Percentiles rank a stretch among this genome's conserved stretches.
phyloP scores from a whole-genome alignment of 53 echinoderm and acorn worm genomes.

The Actinopyga echinites region DNA sequence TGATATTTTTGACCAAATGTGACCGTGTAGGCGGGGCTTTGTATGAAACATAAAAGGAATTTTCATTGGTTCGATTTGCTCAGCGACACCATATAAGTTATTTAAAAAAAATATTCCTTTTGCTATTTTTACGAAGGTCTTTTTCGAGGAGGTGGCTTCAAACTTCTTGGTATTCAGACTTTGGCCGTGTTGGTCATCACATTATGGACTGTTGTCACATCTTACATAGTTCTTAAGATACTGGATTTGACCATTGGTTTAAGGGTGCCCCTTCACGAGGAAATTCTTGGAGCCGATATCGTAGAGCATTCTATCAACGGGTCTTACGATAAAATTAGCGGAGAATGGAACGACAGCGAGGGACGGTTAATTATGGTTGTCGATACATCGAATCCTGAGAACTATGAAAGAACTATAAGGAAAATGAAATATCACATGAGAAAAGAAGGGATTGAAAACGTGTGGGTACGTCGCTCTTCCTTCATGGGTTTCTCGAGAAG shows the following conservation, averaged over 20 bases:
- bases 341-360: conserved; percentile 64
- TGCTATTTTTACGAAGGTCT: conserved; percentile 61
- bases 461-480: neutral
- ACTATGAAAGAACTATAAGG: conserved; percentile 44
- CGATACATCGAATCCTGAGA: conserved; percentile 15
- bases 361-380: conserved; percentile 59
- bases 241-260: conserved; percentile 79
- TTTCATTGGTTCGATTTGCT: too few relatives aligned
- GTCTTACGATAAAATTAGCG: conserved; percentile 67
- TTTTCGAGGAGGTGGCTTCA: conserved; percentile 73
- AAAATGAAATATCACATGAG: conserved; percentile 26
- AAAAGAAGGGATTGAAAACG: neutral
- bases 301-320: conserved; percentile 92
- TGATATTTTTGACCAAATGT: too few relatives aligned
- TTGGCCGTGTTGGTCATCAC: conserved; percentile 62
- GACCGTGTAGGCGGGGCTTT: too few relatives aligned
- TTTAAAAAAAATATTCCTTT: neutral
- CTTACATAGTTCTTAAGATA: conserved; percentile 56
- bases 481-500: conserved; percentile 18
- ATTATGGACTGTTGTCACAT: conserved; percentile 68
- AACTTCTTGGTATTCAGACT: conserved; percentile 68
- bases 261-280: conserved; percentile 85
- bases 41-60: too few relatives aligned
- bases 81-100: neutral
- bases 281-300: conserved; percentile 85